Evolutionary conservation across 2,113 vertebrate species (phyloP).

Genomic region (Thryonomys swinderianus): DNA sequence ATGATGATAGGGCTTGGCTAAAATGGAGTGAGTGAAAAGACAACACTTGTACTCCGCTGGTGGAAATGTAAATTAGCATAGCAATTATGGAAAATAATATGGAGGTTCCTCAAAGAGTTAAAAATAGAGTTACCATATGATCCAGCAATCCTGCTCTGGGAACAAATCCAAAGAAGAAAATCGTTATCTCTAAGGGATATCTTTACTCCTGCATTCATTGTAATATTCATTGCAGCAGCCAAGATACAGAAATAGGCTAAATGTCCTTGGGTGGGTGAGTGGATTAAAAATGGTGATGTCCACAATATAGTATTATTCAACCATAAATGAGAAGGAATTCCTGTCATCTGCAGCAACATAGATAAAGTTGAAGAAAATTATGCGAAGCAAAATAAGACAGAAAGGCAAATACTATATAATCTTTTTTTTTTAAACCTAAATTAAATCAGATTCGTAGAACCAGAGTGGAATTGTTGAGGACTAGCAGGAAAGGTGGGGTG

Average conservation of each 20-base stretch:
- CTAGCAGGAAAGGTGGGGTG: background rate
- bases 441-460: background rate
- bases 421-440: background rate
- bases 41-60: background rate
- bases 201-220: background rate
- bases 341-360: background rate
- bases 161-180: background rate
- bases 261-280: background rate
- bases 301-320: background rate
- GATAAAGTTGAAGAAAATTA: background rate
- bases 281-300: background rate
- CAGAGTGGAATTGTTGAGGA: background rate
- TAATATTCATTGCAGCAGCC: background rate
- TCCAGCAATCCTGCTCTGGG: background rate
- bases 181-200: background rate
- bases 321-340: background rate
- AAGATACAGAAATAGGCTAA: background rate
- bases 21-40: background rate
- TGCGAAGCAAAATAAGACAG: background rate
- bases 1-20: background rate
- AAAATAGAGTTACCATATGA: background rate
- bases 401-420: background rate
- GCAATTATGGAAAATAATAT: background rate
- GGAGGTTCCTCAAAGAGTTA: background rate
- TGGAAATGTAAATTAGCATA: background rate